Percentiles rank a stretch among this genome's conserved stretches.
Evolutionary conservation across 2,888 invertebrate genomes (phyloP).

Genomic region (Cerastoderma edule): DNA sequence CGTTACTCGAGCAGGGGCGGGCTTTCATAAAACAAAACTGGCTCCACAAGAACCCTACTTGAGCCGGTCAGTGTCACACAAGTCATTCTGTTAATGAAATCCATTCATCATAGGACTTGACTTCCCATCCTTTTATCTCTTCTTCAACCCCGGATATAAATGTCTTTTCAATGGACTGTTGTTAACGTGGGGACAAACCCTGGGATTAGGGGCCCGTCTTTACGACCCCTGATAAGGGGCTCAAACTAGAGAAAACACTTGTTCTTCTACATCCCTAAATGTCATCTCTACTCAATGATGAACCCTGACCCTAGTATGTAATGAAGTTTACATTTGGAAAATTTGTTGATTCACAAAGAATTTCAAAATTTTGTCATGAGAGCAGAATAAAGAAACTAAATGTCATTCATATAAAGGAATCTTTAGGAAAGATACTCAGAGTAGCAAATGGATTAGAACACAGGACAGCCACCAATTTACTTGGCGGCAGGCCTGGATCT

Average conservation of each 20-base stretch:
- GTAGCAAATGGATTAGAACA: too few relatives aligned
- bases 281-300: slow-evolving; percentile 14
- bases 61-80: neutral
- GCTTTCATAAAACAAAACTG: neutral
- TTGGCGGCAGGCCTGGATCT: too few relatives aligned
- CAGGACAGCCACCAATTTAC: too few relatives aligned
- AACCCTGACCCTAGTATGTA: too few relatives aligned
- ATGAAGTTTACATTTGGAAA: too few relatives aligned
- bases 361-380: too few relatives aligned
- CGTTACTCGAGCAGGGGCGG: neutral
- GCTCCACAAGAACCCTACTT: neutral
- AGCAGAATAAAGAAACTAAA: too few relatives aligned
- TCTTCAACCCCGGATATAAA: slow-evolving; percentile 32
- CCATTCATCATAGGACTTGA: slow-evolving; percentile 10
- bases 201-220: slow-evolving; percentile 19
- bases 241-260: neutral
- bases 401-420: too few relatives aligned
- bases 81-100: neutral
- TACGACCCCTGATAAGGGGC: slow-evolving; percentile 17
- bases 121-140: slow-evolving; percentile 12
- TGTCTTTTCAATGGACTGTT: slow-evolving; percentile 32
- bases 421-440: too few relatives aligned
- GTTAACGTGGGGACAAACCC: slow-evolving; percentile 25
- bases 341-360: too few relatives aligned
- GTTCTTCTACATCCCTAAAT: slow-evolving; percentile 6